Evolutionary conservation across 2,113 vertebrate genomes (phyloP).

Genomic region (Melanerpes aurifrons): DNA sequence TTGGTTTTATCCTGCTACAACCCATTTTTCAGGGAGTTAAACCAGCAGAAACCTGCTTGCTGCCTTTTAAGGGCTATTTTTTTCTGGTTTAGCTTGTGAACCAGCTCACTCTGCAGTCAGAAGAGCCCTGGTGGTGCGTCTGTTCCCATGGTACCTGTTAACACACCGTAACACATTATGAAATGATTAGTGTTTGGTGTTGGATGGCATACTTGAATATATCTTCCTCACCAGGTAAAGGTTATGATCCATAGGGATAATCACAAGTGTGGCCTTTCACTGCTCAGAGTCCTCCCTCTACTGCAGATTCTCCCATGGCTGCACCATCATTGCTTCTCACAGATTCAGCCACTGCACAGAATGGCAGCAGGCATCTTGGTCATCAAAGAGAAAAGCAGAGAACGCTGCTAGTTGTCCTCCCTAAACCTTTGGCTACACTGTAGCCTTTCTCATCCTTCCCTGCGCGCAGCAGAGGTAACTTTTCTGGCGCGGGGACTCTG

Average conservation of each 20-base stretch:
- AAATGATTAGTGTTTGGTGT: neutral
- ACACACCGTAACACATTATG: neutral
- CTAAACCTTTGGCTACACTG: neutral
- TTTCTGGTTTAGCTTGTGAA: neutral
- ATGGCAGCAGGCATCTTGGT: accelerated
- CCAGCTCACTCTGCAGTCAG: neutral
- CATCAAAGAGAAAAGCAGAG: neutral
- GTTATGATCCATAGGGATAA: neutral
- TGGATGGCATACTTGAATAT: neutral
- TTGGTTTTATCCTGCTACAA: neutral
- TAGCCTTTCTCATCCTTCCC: neutral
- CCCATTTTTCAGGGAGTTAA: neutral
- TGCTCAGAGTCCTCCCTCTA: neutral
- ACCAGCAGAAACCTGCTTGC: neutral
- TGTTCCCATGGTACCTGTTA: neutral
- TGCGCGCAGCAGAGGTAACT: neutral
- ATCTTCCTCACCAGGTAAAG: neutral
- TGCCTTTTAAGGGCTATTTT: neutral
- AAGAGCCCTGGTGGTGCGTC: neutral
- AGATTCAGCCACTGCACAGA: accelerated
- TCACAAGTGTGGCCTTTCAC: neutral
- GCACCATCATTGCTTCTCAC: neutral
- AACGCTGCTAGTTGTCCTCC: neutral
- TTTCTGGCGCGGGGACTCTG: neutral
- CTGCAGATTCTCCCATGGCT: accelerated